Evolutionary conservation across 1,140 invertebrate genomes (phyloP).

Genomic region (Rhyacophila brunnea): DNA sequence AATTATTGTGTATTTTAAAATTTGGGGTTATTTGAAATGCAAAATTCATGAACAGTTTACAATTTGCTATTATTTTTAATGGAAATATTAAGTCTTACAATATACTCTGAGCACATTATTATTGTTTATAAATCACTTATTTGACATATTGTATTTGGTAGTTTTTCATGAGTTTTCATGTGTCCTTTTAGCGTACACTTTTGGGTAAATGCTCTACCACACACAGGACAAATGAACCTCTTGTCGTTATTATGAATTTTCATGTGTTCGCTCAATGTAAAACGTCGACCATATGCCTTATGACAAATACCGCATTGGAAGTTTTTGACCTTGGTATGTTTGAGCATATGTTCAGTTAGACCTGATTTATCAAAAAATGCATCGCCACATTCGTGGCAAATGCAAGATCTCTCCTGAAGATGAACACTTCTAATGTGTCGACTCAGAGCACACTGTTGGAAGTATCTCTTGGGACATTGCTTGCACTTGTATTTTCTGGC

Average conservation of each 20-base stretch:
- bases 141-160: background rate
- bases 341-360: slow-evolving; percentile 52
- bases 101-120: too few species aligned
- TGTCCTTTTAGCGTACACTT: slow-evolving; percentile 46
- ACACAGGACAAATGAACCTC: slow-evolving; percentile 45
- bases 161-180: slow-evolving; percentile 38
- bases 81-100: too few species aligned
- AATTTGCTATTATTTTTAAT: too few species aligned
- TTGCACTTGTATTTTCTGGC: slow-evolving; percentile 39
- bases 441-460: slow-evolving; percentile 40
- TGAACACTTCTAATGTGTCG: slow-evolving; percentile 44
- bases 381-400: slow-evolving; percentile 46
- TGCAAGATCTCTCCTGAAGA: slow-evolving; percentile 41
- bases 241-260: slow-evolving; percentile 64
- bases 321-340: slow-evolving; percentile 53
- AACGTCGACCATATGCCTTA: slow-evolving; percentile 44
- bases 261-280: slow-evolving; percentile 72
- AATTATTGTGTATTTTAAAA: too few species aligned
- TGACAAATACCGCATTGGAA: slow-evolving; percentile 56
- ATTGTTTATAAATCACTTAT: too few species aligned
- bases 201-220: slow-evolving; percentile 45
- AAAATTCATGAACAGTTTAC: too few species aligned
- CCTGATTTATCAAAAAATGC: slow-evolving; percentile 41
- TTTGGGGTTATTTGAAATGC: too few species aligned
- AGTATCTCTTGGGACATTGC: slow-evolving; percentile 43